Percentiles rank a stretch among this genome's conserved stretches.
Evolutionary conservation across 2,113 vertebrate genomes (phyloP).

Genomic region (Notothenia coriiceps): DNA sequence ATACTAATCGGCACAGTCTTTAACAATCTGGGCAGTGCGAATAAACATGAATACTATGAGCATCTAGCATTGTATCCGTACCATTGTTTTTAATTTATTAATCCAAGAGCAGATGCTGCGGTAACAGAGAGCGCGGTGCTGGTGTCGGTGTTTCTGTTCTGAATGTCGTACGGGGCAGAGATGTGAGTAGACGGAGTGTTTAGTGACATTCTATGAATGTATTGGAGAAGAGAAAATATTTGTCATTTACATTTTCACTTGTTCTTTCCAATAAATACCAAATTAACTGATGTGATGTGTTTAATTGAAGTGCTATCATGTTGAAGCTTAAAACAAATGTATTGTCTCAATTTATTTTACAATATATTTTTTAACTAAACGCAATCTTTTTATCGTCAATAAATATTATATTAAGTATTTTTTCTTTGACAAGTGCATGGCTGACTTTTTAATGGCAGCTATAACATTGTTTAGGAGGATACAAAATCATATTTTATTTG

Average conservation of each 20-base stretch:
- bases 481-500: not conserved
- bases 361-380: not conserved
- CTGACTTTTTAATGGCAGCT: not conserved
- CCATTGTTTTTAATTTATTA: constrained; percentile 63
- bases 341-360: not conserved
- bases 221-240: constrained; percentile 59
- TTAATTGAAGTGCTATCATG: not conserved
- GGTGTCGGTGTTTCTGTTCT: constrained; percentile 38
- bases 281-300: constrained; percentile 56
- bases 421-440: not conserved
- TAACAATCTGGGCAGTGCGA: constrained; percentile 67
- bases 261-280: constrained; percentile 71
- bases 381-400: not conserved
- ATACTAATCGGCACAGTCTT: constrained; percentile 69
- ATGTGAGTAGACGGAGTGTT: constrained; percentile 26
- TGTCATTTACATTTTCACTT: constrained; percentile 61
- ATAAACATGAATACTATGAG: constrained; percentile 58
- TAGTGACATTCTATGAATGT: constrained; percentile 76
- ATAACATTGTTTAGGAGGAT: not conserved
- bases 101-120: constrained; percentile 22
- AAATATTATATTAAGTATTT: not conserved
- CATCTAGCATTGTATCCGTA: constrained; percentile 40
- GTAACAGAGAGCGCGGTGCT: not conserved
- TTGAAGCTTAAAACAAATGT: not conserved
- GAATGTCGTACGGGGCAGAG: constrained; percentile 44